These are phyloP conservation scores for Scaptomyza graminum DNA, from an alignment of 1,140 invertebrate species.

Conservation along the genomic window DNA sequence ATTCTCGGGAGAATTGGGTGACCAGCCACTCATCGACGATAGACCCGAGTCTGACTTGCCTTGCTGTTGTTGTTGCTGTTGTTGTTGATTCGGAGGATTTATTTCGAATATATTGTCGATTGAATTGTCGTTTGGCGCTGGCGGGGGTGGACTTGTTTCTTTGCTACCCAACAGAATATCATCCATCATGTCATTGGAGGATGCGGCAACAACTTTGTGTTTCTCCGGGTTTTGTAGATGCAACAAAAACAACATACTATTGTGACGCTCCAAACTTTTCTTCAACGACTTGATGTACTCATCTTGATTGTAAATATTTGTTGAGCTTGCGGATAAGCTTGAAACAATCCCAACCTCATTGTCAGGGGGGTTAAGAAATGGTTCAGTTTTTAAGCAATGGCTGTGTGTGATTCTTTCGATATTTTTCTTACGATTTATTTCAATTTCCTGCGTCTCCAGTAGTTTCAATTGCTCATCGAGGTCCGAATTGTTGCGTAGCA, in stretches of 20 bases:
- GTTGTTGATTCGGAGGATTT: not conserved
- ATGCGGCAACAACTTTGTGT: constrained; percentile 31
- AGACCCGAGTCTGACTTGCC: constrained; percentile 91
- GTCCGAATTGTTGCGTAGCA: constrained; percentile 75
- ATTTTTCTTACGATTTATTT: constrained; percentile 72
- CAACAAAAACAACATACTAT: constrained; percentile 79
- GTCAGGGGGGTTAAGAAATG: not conserved
- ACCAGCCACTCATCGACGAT: constrained; percentile 93
- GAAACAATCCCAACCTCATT: constrained; percentile 2
- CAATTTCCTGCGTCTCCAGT: constrained; percentile 73
- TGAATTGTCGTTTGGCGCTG: constrained; percentile 86
- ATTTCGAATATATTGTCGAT: constrained; percentile 15
- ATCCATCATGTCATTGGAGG: constrained; percentile 23
- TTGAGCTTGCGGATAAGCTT: constrained; percentile 12
- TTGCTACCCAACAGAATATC: constrained; percentile 65
- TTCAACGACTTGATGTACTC: constrained; percentile 80
- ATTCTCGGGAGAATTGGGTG: constrained; percentile 88
- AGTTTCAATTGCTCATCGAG: constrained; percentile 77
- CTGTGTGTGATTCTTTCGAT: constrained; percentile 48
- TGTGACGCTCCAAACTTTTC: constrained; percentile 76
- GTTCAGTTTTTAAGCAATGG: not conserved
- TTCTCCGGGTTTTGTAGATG: constrained; percentile 81
- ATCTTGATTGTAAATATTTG: constrained; percentile 76
- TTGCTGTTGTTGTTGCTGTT: constrained; percentile 67
- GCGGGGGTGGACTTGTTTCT: constrained; percentile 90